Evolutionary conservation across 2,888 invertebrate species (phyloP).

Genomic region (Daptonema setosum): DNA sequence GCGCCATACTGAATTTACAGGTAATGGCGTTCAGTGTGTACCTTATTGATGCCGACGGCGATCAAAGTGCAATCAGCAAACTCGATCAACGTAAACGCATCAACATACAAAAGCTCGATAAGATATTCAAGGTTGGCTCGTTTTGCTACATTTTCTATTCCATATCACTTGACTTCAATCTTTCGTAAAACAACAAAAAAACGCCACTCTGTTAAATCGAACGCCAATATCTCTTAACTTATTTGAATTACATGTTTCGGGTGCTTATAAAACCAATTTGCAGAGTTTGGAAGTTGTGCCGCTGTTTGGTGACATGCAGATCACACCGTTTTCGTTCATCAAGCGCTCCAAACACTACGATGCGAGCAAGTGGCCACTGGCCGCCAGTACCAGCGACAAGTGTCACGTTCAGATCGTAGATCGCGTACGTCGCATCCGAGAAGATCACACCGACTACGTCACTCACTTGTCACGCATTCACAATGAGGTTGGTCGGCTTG

Average conservation of each 20-base stretch:
- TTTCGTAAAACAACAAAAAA: too few species aligned
- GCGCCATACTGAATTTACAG: too few species aligned
- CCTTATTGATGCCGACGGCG: slow-evolving; percentile 75
- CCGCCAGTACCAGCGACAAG: slow-evolving; percentile 53
- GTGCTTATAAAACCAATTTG: too few species aligned
- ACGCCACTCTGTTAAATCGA: too few species aligned
- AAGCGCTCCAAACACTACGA: slow-evolving; percentile 80
- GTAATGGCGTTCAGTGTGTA: slow-evolving; percentile 69
- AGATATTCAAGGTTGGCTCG: slow-evolving; percentile 65
- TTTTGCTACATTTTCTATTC: not conserved
- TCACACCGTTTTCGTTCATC: slow-evolving; percentile 91
- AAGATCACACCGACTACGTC: slow-evolving; percentile 88
- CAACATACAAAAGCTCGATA: slow-evolving; percentile 72
- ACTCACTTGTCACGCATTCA: slow-evolving; percentile 79
- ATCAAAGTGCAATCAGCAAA: slow-evolving; percentile 59
- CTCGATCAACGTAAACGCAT: slow-evolving; percentile 86
- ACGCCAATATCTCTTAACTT: too few species aligned
- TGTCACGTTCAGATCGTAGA: slow-evolving; percentile 85
- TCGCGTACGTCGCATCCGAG: slow-evolving; percentile 67
- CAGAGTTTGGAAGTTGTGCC: slow-evolving; percentile 79
- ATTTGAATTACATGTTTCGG: slow-evolving; percentile 4
- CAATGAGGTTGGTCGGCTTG: slow-evolving; percentile 33
- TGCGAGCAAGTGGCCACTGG: slow-evolving; percentile 61
- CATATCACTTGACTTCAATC: not conserved
- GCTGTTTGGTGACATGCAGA: slow-evolving; percentile 95